phyloP scores from a whole-genome alignment of 2,113 vertebrate genomes.

The Acrocephalus arundinaceus region DNA sequence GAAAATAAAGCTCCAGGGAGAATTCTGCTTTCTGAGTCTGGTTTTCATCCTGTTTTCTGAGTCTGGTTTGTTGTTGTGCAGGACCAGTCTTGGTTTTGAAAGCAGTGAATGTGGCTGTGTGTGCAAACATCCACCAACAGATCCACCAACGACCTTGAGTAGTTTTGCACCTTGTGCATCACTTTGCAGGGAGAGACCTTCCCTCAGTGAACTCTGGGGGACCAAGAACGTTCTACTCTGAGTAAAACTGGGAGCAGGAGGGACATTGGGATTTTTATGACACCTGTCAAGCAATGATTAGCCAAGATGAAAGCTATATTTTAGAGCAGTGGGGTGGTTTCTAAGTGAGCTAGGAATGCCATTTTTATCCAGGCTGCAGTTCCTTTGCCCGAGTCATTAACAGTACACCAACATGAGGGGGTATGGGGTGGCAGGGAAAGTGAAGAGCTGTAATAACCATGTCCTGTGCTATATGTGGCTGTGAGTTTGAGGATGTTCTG shows the following conservation, averaged over 20 bases:
- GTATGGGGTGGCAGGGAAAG: background rate
- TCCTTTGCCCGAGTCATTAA: background rate
- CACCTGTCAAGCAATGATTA: background rate
- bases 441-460: background rate
- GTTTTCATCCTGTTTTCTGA: background rate
- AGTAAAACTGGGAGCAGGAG: background rate
- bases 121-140: background rate
- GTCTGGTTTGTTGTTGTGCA: background rate
- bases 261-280: background rate
- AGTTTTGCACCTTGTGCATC: background rate
- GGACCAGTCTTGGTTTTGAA: background rate
- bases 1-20: background rate
- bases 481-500: background rate
- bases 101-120: background rate
- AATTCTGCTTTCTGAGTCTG: background rate
- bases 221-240: rapidly evolving
- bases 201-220: background rate
- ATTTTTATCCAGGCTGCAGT: background rate
- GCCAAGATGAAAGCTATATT: background rate
- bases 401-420: background rate
- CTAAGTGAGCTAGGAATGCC: background rate
- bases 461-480: background rate
- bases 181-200: background rate
- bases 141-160: background rate
- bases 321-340: background rate